phyloP scores from a whole-genome alignment of 2,888 invertebrate species.

The Xestia c-nigrum region DNA sequence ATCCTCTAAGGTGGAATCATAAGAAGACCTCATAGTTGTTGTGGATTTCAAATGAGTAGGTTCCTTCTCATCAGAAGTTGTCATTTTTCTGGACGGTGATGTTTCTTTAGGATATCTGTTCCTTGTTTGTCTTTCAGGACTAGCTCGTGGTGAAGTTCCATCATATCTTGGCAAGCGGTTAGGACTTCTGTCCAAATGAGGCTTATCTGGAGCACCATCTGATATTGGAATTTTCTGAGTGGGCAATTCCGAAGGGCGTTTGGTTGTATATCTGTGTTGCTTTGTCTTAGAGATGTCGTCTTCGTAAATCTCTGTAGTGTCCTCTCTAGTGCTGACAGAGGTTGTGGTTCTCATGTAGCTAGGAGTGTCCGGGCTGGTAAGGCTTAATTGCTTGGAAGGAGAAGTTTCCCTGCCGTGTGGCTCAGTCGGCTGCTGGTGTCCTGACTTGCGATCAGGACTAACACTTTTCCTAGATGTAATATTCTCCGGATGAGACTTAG shows the following conservation, averaged over 20 bases:
- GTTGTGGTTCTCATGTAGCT: conserved; percentile 58
- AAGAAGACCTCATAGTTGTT: conserved; percentile 57
- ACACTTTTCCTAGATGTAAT: conserved; percentile 35
- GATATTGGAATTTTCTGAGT: conserved; percentile 17
- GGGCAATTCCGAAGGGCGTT: conserved; percentile 25
- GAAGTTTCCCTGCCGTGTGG: conserved; percentile 20
- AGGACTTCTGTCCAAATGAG: conserved; percentile 46
- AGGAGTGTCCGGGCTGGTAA: conserved; percentile 47
- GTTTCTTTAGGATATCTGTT: conserved; percentile 45
- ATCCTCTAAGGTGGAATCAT: conserved; percentile 60
- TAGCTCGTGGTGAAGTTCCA: conserved; percentile 33
- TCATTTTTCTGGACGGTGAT: conserved; percentile 54
- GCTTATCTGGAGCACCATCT: conserved; percentile 40
- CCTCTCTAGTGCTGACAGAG: conserved; percentile 52
- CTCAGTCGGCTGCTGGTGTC: conserved; percentile 26
- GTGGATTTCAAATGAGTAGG: conserved; percentile 60
- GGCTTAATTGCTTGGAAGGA: conserved; percentile 30
- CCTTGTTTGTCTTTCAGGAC: conserved; percentile 39
- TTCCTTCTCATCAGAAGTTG: conserved; percentile 24
- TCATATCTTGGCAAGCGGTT: conserved; percentile 29
- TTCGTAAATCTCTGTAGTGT: conserved; percentile 28
- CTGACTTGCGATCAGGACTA: conserved; percentile 52
- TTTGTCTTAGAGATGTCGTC: conserved; percentile 12
- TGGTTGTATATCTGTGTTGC: conserved; percentile 28
- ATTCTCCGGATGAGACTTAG: conserved; percentile 27